Evolutionary conservation across 2,888 invertebrate genomes (phyloP), one percentile per base, ranked within the genome.

Genomic region (Heliconius aoede): DNA sequence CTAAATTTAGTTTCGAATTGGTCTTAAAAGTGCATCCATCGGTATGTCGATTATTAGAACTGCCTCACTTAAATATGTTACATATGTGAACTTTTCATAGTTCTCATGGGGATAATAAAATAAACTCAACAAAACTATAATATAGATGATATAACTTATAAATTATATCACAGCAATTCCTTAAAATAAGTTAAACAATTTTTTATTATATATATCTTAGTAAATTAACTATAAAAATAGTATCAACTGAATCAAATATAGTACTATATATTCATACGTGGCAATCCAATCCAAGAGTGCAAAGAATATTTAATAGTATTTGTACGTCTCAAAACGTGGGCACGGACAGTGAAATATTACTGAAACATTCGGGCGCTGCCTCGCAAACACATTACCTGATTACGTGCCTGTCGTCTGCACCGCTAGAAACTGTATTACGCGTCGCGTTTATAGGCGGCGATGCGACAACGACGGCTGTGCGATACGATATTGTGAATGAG

Each of bases 351-450:
- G 67, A 67, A 72, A 76, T 72, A 76, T 76, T 72, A 76, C 72
- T 72, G 72, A 76, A 76, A 67, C 72, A 72, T 76, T 76, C 46
- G 64, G 75, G 75, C 71, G 74, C 67, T 90, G 88, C 84, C 84
- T 84, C 86, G 85, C 86, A 81, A 86, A 88, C 85, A 86, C 91
- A 90, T 91, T 90, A 91, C 90, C 80, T 84, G 90, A 91, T 91
- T 91, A 90, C 86, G 75, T 75, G 69, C 75, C 71, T 55, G 67
- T 64, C 62, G 69, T 65, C 80, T 80, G 80, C 78, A 75, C 80
- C 79, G 78, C 77, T 79, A 78, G 81, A 77, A 64, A 65, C 76
- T 62, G 73, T 65, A 64, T 62, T 74, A 65, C 28, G 46, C 51
- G 36, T n/a, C n/a, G 40, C 60, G 73, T 72, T 74, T 74, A 71